Evolutionary conservation across 2,113 vertebrate species (phyloP).

Genomic region (Callospermophilus lateralis): DNA sequence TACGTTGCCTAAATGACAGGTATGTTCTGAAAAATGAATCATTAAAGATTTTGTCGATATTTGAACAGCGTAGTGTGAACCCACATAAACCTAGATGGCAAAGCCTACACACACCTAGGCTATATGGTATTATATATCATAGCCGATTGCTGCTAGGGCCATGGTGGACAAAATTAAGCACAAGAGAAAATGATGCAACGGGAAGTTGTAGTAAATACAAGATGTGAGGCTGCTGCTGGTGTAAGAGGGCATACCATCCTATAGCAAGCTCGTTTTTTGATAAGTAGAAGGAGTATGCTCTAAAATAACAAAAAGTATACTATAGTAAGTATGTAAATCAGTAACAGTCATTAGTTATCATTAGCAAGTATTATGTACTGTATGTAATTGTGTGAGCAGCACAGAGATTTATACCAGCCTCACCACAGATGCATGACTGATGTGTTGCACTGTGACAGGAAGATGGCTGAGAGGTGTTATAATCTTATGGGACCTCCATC

Average conservation of each 20-base stretch:
- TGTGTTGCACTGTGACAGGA: not conserved
- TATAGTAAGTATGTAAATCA: not conserved
- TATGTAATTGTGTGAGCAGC: not conserved
- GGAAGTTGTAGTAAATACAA: too few relatives aligned
- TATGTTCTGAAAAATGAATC: not conserved
- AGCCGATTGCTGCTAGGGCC: not conserved
- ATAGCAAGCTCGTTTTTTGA: not conserved
- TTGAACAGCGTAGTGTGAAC: too few relatives aligned
- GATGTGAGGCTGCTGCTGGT: not conserved
- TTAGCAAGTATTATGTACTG: too few relatives aligned
- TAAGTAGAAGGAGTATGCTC: not conserved
- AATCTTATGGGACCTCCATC: not conserved
- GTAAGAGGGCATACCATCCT: not conserved
- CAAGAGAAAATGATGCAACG: not conserved
- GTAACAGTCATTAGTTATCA: not conserved
- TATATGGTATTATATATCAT: too few relatives aligned
- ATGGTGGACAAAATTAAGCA: not conserved
- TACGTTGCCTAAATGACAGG: not conserved
- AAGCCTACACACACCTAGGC: not conserved
- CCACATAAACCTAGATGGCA: not conserved
- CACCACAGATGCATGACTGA: not conserved
- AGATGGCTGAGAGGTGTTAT: not conserved
- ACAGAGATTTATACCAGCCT: not conserved
- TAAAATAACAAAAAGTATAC: not conserved
- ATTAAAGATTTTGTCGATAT: not conserved